Conservation (phyloP, 2,113 vertebrate species). For the Picathartes gymnocephalus region DNA sequence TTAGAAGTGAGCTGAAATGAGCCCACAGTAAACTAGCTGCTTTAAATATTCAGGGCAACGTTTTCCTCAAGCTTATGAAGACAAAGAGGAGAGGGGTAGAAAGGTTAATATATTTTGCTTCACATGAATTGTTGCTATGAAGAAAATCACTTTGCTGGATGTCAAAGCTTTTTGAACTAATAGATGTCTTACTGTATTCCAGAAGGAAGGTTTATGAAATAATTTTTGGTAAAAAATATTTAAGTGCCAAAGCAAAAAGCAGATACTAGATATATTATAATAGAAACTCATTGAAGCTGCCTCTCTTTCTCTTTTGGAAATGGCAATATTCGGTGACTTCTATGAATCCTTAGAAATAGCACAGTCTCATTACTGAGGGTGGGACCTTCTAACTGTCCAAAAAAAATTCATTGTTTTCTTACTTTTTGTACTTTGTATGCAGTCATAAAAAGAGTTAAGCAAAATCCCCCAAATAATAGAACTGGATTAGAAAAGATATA, state of each 20-base stretch:
- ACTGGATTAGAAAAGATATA: neutral
- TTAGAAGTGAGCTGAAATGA: neutral
- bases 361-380: neutral
- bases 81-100: neutral
- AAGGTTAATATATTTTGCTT: slow-evolving; percentile 5
- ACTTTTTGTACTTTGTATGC: neutral
- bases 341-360: neutral
- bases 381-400: neutral
- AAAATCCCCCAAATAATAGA: neutral
- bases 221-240: neutral
- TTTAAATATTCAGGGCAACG: neutral
- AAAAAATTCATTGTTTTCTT: neutral
- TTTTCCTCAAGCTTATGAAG: neutral
- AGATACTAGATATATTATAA: neutral
- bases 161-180: neutral
- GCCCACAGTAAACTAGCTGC: neutral
- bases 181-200: neutral
- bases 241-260: neutral
- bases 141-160: neutral
- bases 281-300: neutral
- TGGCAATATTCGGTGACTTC: neutral
- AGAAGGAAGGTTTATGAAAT: neutral
- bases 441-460: neutral
- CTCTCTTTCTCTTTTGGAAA: neutral
- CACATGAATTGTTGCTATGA: neutral